Evolutionary conservation across 2,113 vertebrate genomes (phyloP), one percentile per base, ranked within the genome.

Genomic region (Mormyrus lacerda): DNA sequence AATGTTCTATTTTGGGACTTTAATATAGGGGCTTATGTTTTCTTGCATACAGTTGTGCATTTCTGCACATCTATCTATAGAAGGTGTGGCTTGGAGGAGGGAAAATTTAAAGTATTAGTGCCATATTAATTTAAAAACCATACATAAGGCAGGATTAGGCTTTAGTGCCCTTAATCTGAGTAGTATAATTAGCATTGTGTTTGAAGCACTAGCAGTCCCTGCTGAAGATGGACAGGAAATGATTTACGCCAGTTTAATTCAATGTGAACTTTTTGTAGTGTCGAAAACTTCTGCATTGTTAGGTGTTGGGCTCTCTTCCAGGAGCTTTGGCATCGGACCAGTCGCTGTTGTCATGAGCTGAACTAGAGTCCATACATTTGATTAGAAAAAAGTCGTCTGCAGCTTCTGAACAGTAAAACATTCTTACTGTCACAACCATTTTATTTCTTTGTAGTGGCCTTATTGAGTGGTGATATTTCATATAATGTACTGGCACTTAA

Each of bases 101-200:
- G 35, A 3, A 19, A 31, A 39, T 17, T 35, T 5, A 24, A 8
- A 13, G n/a, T n/a, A n/a, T n/a, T 21, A 47, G 47, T n/a, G 11
- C 1, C 76, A 19, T 11, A 11, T 27, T 21, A 79, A 76, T n/a
- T 76, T 79, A 19, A 7, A 10, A 82, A 88, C 13, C 17, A 83
- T 58, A 45, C 51, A 17, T 89, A 51, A 89, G 1, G 31, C 4
- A 73, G 76, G 90, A 83, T 90, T 91, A 91, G 47, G 89, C 82
- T 91, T 55, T n/a, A 19, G 53, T 91, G 82, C 82, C 45, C 86
- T 82, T 92, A 90, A 91, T 92, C 91, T 45, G 83, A 50, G 86
- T 87, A 90, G 85, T 87, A 39, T 55, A 87, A 88, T 90, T 83
- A 86, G 83, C n/a, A 45, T 84, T 27, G 44, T 55, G 35, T 82